These are phyloP conservation scores for Drosophila anomelani DNA, from an alignment of 2,888 invertebrate species.

Conservation along the genomic window DNA sequence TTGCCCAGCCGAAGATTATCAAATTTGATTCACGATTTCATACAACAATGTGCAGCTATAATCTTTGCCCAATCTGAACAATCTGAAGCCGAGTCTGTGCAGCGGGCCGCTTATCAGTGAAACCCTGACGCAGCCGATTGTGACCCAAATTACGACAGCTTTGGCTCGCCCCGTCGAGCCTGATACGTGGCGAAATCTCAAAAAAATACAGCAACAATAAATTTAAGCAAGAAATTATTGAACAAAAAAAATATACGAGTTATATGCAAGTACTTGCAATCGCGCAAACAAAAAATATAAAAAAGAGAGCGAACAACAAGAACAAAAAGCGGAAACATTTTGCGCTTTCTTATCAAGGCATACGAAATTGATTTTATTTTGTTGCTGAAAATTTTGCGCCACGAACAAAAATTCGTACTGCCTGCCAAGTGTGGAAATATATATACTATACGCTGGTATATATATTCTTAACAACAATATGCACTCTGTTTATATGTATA, in stretches of 20 bases:
- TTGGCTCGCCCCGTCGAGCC: conserved; percentile 50
- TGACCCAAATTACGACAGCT: conserved; percentile 73
- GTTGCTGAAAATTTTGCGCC: conserved; percentile 61
- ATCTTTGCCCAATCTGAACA: conserved; percentile 34
- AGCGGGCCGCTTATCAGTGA: conserved; percentile 59
- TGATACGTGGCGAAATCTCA: conserved; percentile 69
- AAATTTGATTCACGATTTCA: conserved; percentile 57
- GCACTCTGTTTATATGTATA: conserved; percentile 5
- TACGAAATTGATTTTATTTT: conserved; percentile 73
- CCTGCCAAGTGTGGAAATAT: conserved; percentile 20
- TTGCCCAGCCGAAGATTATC: conserved; percentile 46
- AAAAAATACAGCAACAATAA: conserved; percentile 45
- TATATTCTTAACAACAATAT: conserved; percentile 20
- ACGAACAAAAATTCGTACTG: conserved; percentile 49
- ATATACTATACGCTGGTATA: conserved; percentile 11
- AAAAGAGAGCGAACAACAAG: conserved; percentile 27
- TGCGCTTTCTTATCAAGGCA: conserved; percentile 69
- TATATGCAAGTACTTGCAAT: conserved; percentile 49
- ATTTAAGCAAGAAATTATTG: conserved; percentile 78
- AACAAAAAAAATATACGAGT: conserved; percentile 53
- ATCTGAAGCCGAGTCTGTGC: conserved; percentile 29
- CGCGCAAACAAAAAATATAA: conserved; percentile 43
- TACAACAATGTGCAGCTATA: conserved; percentile 34
- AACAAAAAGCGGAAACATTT: conserved; percentile 74
- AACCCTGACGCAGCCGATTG: conserved; percentile 66